Evolutionary conservation across 2,797 vertebrate genomes (phyloP), one percentile per base, ranked within the genome.

Genomic region (Manis pentadactyla): DNA sequence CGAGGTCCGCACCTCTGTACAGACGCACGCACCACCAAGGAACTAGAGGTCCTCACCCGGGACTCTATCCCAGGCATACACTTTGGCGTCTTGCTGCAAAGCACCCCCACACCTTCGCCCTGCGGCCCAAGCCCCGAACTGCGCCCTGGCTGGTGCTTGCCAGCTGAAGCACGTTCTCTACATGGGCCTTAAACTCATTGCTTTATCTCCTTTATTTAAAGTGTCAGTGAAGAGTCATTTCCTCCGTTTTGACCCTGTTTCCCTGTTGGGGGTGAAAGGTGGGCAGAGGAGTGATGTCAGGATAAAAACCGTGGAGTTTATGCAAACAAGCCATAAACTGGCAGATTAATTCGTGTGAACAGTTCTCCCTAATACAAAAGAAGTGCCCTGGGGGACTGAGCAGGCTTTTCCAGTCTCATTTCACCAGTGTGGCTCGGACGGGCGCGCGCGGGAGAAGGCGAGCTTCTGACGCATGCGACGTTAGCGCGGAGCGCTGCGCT

Each of bases 241-340:
- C 87, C 68, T 93, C 75, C 31, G 3, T 74, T 77, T 86, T 64
- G 69, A 81, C 78, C 73, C 79, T 13, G 37, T 81, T 87, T 94
- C 69, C 78, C 74, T 83, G 21, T 31, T 81, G 73, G 39, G 74
- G 42, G 2, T 1, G 61, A 49, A n/a, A 34, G 42, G 11, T 46
- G 59, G 27, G 37, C 34, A 46, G 87, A 69, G 42, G 63, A 7
- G 68, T 87, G 83, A 73, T 49, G 77, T 93, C 73, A 23, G 69
- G 64, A 87, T 90, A 71, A 63, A 88, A 90, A 93, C 93, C 61
- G 77, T 42, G 42, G 49, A 66, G 63, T 51, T 87, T 82, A 71
- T 92, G 51, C 66, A 29, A 92, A 94, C 55, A 74, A 78, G 27
- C 61, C 93, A 64, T 51, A 74, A 83, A 89, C 63, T 7, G 59